Conservation (phyloP, 1,140 invertebrate species). For the Pemphigus obesinymphae region DNA sequence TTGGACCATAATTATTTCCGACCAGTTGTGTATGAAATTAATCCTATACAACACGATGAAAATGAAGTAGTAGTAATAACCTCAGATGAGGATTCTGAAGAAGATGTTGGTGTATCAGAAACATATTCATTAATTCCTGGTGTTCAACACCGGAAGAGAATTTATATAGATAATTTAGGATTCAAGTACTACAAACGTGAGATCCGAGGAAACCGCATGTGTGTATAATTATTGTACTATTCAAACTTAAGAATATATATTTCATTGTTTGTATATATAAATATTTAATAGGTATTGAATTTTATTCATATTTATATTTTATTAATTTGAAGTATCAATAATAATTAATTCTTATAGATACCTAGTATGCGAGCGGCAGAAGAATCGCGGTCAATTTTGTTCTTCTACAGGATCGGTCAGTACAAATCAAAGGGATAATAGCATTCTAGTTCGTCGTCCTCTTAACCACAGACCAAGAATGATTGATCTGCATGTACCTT, state of each 20-base stretch:
- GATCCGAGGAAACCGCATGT: neutral
- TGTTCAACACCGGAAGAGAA: neutral
- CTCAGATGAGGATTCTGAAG: neutral
- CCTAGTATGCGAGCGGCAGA: too few species aligned
- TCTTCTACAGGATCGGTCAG: neutral
- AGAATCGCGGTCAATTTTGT: too few species aligned
- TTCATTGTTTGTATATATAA: neutral
- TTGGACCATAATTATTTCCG: neutral
- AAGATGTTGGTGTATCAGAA: neutral
- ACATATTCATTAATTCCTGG: neutral
- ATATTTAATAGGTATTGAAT: neutral
- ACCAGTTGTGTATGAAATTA: neutral
- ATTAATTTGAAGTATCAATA: too few species aligned
- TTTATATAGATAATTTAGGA: too few species aligned
- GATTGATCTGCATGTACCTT: neutral
- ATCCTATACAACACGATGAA: neutral
- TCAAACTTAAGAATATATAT: too few species aligned
- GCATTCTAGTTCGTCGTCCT: neutral
- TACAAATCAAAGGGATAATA: neutral
- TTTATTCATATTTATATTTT: too few species aligned
- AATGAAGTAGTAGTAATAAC: neutral
- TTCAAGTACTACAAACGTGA: neutral
- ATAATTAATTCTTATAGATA: too few species aligned
- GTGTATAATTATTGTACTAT: neutral
- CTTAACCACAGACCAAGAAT: neutral